phyloP scores from a whole-genome alignment of 2,888 invertebrate species.

The Drosophila robusta region DNA sequence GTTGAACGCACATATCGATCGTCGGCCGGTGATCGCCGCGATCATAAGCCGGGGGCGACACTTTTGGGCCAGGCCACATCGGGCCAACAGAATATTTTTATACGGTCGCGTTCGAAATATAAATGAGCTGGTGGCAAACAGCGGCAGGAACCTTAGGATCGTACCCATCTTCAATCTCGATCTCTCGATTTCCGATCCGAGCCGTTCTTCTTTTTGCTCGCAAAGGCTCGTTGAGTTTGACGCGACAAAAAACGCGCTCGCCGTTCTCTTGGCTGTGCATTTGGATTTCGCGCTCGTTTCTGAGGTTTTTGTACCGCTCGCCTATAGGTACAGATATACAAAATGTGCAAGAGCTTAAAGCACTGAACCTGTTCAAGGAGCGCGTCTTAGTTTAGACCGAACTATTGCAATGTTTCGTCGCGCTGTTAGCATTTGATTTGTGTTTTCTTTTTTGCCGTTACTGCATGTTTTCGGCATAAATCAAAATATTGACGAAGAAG shows the following conservation, averaged over 20 bases:
- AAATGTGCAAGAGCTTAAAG: conserved; percentile 25
- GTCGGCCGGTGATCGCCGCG: conserved; percentile 57
- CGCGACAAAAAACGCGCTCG: conserved; percentile 64
- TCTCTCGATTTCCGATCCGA: conserved; percentile 39
- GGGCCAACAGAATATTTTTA: conserved; percentile 85
- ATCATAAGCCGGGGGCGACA: conserved; percentile 75
- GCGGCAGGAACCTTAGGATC: conserved; percentile 33
- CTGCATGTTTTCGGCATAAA: conserved; percentile 79
- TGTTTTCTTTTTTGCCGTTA: conserved; percentile 68
- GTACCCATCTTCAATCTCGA: conserved; percentile 46
- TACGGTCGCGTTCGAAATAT: conserved; percentile 86
- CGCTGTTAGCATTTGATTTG: conserved; percentile 82
- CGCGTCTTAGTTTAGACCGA: conserved; percentile 34
- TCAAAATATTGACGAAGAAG: conserved; percentile 76
- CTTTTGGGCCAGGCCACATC: conserved; percentile 75
- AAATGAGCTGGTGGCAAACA: conserved; percentile 82
- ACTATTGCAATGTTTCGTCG: conserved; percentile 79
- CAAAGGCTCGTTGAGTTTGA: conserved; percentile 32
- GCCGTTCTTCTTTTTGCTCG: conserved; percentile 73
- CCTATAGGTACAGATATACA: conserved; percentile 18
- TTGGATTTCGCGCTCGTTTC: conserved; percentile 77
- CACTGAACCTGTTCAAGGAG: conserved; percentile 40
- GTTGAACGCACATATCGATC: conserved; percentile 51
- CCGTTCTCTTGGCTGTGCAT: conserved; percentile 62
- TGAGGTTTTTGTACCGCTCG: conserved; percentile 46